Evolutionary conservation across 2,797 vertebrate species (phyloP).

Genomic region (Pantherophis vulpinus): DNA sequence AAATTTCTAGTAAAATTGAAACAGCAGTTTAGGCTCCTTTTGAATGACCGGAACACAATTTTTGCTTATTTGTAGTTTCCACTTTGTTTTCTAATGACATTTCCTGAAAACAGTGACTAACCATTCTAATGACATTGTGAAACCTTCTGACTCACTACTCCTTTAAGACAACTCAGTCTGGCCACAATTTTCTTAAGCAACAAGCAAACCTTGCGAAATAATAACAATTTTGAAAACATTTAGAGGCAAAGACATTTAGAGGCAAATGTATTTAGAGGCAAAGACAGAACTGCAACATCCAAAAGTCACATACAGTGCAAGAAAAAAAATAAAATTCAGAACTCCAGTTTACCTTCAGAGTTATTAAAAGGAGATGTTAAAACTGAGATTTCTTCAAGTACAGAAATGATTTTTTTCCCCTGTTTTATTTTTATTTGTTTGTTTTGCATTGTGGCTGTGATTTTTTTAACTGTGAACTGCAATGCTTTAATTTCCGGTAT

Average conservation of each 20-base stretch:
- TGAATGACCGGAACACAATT: background rate
- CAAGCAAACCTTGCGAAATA: background rate
- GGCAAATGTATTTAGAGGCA: background rate
- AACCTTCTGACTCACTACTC: background rate
- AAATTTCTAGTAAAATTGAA: background rate
- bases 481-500: background rate
- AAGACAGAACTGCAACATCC: background rate
- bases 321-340: background rate
- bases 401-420: background rate
- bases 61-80: background rate
- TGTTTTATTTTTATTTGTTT: background rate
- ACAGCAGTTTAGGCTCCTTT: background rate
- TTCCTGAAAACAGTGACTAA: constrained; percentile 33
- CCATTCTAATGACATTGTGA: constrained; percentile 13
- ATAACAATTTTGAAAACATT: background rate
- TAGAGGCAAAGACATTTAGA: background rate
- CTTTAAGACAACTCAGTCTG: constrained; percentile 33
- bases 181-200: constrained; percentile 53
- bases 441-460: background rate
- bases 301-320: background rate
- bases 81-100: constrained; percentile 26
- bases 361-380: background rate
- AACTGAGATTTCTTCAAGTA: background rate
- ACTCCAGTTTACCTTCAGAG: background rate
- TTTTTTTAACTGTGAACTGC: background rate